phyloP scores from a whole-genome alignment of 1,140 invertebrate genomes.

The Euborellia annulipes region DNA sequence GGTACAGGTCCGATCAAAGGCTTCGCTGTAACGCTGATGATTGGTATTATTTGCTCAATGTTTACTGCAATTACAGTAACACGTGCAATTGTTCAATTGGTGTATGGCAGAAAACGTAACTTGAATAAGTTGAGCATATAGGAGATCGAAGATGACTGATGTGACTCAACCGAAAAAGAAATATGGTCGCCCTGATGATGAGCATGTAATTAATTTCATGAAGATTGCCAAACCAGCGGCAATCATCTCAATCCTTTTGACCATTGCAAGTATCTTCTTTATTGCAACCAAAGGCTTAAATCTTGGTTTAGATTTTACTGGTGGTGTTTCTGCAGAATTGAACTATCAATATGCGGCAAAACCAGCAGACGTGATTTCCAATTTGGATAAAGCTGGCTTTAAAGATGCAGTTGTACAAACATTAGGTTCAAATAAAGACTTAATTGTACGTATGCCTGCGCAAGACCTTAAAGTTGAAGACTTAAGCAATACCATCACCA shows the following conservation, averaged over 20 bases:
- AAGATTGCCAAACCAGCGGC: background rate
- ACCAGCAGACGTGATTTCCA: background rate
- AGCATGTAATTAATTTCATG: background rate
- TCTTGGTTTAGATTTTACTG: background rate
- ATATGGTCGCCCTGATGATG: background rate
- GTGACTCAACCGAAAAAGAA: background rate
- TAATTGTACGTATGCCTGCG: background rate
- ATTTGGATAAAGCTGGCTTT: background rate
- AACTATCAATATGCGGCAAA: background rate
- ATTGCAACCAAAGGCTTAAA: constrained; percentile 5
- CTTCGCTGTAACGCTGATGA: constrained; percentile 12
- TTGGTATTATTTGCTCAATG: constrained; percentile 17
- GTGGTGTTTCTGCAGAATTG: background rate
- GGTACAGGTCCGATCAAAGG: constrained; percentile 16
- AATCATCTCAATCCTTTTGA: too few species aligned
- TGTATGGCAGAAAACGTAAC: constrained; percentile 3
- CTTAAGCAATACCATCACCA: background rate
- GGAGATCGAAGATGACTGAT: background rate
- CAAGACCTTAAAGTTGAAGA: background rate
- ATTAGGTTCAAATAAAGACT: background rate
- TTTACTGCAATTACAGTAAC: constrained; percentile 14
- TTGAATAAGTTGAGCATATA: background rate
- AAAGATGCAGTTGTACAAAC: background rate
- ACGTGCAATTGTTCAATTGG: background rate
- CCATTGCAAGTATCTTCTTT: background rate